Base-by-base conservation (phyloP, 2,888 invertebrate genomes). In the Eristalinus sepulchralis region DNA sequence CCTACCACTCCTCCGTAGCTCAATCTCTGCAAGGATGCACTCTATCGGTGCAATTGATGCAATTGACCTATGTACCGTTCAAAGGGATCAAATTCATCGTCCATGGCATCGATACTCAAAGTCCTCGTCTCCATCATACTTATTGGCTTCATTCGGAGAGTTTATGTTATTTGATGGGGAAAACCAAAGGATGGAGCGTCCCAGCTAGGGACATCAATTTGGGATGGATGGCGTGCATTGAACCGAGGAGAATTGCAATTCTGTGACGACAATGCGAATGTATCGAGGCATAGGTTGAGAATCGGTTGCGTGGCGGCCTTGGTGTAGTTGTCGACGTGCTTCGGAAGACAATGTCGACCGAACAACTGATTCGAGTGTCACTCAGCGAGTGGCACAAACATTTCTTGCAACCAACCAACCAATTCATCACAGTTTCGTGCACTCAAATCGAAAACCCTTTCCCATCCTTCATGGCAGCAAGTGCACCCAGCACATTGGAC, bases 31-130 rank as follows among this genome's bases (percentile, higher is more conserved):
- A 17, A 47, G 47, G 47, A 47, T n/a, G 17, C 17, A 72, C 68
- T 73, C 63, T 47, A 78, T 73, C 73, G 83, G 78, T 73, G 78
- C 63, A 59, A 78, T 73, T 78, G 83, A 78, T 73, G 78, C 78
- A 78, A 73, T 83, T 83, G 83, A 83, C 71, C 77, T 71, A 27
- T 47, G 22, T 77, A 60, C 17, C 47, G 27, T 57, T 27, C 27
- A 33, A 78, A 34, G 20, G 60, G 60, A 60, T 64, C 39, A 57
- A 60, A 34, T 34, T 17, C 34, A 10, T 47, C 5, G 39, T 31
- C 73, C 27, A 47, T 68, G 55, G 55, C 34, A 24, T 57, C 47
- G 39, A 64, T 71, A 76, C 36, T 33, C 31, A n/a, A 2, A 64
- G 33, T 64, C 60, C 82, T 60, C 71, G 55, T 22, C 57, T 31